Evolutionary conservation across 2,888 invertebrate genomes (phyloP).

Genomic region (Drosophila peninsularis): DNA sequence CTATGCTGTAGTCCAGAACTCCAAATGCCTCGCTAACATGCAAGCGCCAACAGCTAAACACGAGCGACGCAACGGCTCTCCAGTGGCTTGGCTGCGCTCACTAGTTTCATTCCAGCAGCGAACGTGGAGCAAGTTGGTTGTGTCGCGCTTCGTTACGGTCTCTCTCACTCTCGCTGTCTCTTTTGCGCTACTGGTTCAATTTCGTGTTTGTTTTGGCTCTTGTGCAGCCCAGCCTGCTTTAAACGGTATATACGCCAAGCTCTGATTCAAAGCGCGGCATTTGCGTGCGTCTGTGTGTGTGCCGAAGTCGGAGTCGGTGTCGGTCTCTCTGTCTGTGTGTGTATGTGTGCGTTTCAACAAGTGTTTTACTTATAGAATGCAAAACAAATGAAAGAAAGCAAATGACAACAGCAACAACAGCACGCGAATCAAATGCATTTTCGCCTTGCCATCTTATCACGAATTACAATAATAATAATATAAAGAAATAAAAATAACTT

Average conservation of each 20-base stretch:
- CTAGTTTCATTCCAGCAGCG: constrained; percentile 56
- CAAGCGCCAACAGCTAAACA: constrained; percentile 14
- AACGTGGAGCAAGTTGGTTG: constrained; percentile 57
- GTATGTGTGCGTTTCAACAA: constrained; percentile 49
- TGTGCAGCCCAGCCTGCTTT: constrained; percentile 38
- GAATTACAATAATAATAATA: constrained; percentile 24
- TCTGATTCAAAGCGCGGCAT: constrained; percentile 44
- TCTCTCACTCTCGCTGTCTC: constrained; percentile 16
- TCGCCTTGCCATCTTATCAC: constrained; percentile 33
- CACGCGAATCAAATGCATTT: constrained; percentile 12
- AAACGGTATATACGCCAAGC: constrained; percentile 43
- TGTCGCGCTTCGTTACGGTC: constrained; percentile 43
- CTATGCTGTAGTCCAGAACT: constrained; percentile 3
- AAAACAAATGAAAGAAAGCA: constrained; percentile 42
- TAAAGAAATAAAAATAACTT: constrained; percentile 23
- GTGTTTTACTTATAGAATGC: constrained; percentile 54
- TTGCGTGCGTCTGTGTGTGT: constrained; percentile 17
- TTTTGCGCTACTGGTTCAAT: constrained; percentile 19
- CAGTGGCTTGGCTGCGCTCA: constrained; percentile 20
- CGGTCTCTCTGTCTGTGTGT: constrained; percentile 1
- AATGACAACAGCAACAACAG: constrained; percentile 12
- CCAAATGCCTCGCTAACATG: constrained; percentile 12
- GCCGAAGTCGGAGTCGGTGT: not conserved
- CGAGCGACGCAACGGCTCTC: constrained; percentile 10
- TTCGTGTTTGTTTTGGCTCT: constrained; percentile 51